Percentiles rank a stretch among this genome's conserved stretches.
These are phyloP conservation scores for Phthorimaea operculella DNA, from an alignment of 1,140 invertebrate species.

Conservation along the genomic window DNA sequence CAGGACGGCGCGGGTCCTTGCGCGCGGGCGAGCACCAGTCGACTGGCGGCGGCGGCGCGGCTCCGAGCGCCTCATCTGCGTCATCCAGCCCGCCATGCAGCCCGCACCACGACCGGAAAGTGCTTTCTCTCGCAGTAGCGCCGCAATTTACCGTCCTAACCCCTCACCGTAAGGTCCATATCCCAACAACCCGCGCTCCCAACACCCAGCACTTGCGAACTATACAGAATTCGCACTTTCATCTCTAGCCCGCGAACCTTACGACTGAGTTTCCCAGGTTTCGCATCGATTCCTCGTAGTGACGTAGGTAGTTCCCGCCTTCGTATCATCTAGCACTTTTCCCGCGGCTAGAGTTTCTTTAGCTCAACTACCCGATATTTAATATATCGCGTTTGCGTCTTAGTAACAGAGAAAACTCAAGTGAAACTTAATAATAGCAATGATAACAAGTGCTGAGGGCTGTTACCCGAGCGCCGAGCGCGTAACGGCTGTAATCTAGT, in stretches of 20 bases:
- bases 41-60: constrained; percentile 35
- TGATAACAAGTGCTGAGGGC: neutral
- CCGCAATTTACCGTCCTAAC: constrained; percentile 34
- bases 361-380: constrained; percentile 40
- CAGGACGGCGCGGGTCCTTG: constrained; percentile 26
- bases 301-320: constrained; percentile 45
- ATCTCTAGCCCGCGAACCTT: constrained; percentile 26
- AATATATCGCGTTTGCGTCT: constrained; percentile 23
- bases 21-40: constrained; percentile 33
- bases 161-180: constrained; percentile 37
- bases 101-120: constrained; percentile 52
- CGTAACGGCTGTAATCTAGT: too few relatives aligned
- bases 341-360: constrained; percentile 54
- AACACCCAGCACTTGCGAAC: neutral
- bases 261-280: constrained; percentile 29
- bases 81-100: constrained; percentile 46
- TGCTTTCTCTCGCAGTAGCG: constrained; percentile 52
- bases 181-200: neutral
- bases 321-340: constrained; percentile 55
- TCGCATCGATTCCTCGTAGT: constrained; percentile 19
- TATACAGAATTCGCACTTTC: constrained; percentile 22
- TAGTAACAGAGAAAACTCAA: constrained; percentile 33
- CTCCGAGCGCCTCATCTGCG: constrained; percentile 48
- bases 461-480: neutral
- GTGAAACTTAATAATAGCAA: constrained; percentile 39